Evolutionary conservation across 2,888 invertebrate species (phyloP), one percentile per base, ranked within the genome.

Genomic region (Ormyrus rosae): DNA sequence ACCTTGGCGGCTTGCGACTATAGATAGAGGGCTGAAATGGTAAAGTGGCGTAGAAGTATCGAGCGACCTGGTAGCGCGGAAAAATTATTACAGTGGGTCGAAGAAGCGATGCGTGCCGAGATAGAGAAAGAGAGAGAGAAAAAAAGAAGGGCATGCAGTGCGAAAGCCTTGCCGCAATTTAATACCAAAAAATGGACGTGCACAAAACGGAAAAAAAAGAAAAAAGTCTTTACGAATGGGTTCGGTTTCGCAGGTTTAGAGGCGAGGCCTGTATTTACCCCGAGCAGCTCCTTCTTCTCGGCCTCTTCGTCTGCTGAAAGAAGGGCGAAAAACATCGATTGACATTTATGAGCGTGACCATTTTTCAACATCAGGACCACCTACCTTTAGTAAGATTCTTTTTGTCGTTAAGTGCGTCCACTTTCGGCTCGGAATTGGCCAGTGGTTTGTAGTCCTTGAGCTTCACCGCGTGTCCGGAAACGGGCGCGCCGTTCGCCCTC

Each of bases 181-280:
- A 83, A 83, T 81, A 58, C 19, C 13, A 60, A 79, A 76, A 77
- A 67, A 83, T 81, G 58, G 69, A 51, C 69, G 78, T 58, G 81
- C 61, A 74, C 55, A 61, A 51, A 69, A 81, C 77, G 80, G 81
- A 82, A 85, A 84, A 86, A 85, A 86, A 86, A 85, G 85, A 81
- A 83, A 88, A 88, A 88, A 87, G 85, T 90, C 87, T 90, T 90
- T 90, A 90, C 90, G 87, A 90, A 90, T 90, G 90, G 90, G 84
- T 90, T 90, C 82, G 87, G 90, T 90, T 90, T 90, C 87, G 89
- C 87, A 89, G 89, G 85, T 88, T 90, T 90, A 89, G 88, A 86
- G 87, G 86, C 87, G 89, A 85, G 87, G 89, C 90, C 89, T 86
- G 90, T 90, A 90, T 90, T 90, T 90, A 90, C 90, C 90, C 89